phyloP scores from a whole-genome alignment of 2,888 invertebrate genomes.

The Poecilobothrus nobilitatus region DNA sequence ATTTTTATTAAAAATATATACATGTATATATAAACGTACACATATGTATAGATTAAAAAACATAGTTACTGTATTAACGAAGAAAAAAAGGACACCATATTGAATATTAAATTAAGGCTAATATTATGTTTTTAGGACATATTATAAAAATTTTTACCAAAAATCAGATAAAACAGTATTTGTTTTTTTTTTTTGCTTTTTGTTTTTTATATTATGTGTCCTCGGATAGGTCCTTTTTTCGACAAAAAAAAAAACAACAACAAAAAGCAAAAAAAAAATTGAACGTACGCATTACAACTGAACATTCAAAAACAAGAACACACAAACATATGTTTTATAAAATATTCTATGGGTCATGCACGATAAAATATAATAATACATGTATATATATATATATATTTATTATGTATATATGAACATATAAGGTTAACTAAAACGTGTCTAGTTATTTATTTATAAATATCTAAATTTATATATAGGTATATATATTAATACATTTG shows the following conservation, averaged over 20 bases:
- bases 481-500: neutral
- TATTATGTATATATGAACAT: neutral
- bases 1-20: neutral
- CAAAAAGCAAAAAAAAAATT: neutral
- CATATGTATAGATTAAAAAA: neutral
- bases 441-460: neutral
- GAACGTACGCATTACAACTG: neutral
- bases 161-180: neutral
- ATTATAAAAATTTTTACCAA: neutral
- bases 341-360: neutral
- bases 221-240: neutral
- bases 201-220: neutral
- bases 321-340: neutral
- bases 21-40: neutral
- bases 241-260: too few species aligned
- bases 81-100: slow-evolving; percentile 5
- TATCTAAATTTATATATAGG: neutral
- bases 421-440: neutral
- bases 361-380: neutral
- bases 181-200: too few species aligned
- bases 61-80: neutral
- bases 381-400: neutral
- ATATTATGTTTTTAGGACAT: slow-evolving; percentile 1
- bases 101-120: slow-evolving; percentile 6
- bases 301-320: neutral